Evolutionary conservation across 2,888 invertebrate genomes (phyloP).

Genomic region (Ophion obscuratus): DNA sequence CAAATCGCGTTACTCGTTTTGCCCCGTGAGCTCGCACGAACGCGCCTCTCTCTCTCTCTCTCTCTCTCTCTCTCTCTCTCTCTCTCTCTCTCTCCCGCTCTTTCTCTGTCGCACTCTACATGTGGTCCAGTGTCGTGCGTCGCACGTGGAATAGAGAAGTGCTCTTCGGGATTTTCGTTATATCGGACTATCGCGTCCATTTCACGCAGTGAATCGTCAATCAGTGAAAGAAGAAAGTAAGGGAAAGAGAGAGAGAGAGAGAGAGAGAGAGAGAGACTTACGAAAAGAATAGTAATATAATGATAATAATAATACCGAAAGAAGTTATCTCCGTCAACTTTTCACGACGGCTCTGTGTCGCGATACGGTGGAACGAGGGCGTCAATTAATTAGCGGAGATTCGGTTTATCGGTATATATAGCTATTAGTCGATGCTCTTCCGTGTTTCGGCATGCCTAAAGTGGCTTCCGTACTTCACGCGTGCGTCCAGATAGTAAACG

Average conservation of each 20-base stretch:
- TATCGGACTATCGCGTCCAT: slow-evolving; percentile 36
- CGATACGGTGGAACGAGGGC: slow-evolving; percentile 42
- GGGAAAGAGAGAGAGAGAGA: too few relatives aligned
- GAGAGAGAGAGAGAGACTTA: not conserved
- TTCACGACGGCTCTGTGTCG: slow-evolving; percentile 1
- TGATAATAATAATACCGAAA: slow-evolving; percentile 32
- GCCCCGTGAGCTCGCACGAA: slow-evolving; percentile 17
- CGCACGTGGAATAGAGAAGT: slow-evolving; percentile 59
- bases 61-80: not conserved
- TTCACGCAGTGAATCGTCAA: slow-evolving; percentile 7
- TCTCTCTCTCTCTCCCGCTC: not conserved
- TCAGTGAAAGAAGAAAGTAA: not conserved
- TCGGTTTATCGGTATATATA: slow-evolving; percentile 36
- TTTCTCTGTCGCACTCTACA: slow-evolving; percentile 1
- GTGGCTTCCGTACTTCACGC: slow-evolving; percentile 26
- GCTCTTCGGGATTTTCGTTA: slow-evolving; percentile 44
- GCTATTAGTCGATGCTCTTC: slow-evolving; percentile 32
- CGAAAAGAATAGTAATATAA: slow-evolving; percentile 14
- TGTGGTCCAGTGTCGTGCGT: not conserved
- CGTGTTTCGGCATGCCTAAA: slow-evolving; percentile 22
- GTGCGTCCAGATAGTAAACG: slow-evolving; percentile 17
- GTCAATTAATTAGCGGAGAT: slow-evolving; percentile 57
- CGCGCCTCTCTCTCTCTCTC: slow-evolving; percentile 6
- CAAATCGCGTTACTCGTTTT: slow-evolving; percentile 40
- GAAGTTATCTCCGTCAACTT: slow-evolving; percentile 46